phyloP scores from a whole-genome alignment of 2,888 invertebrate species.

The Callosobruchus maculatus region DNA sequence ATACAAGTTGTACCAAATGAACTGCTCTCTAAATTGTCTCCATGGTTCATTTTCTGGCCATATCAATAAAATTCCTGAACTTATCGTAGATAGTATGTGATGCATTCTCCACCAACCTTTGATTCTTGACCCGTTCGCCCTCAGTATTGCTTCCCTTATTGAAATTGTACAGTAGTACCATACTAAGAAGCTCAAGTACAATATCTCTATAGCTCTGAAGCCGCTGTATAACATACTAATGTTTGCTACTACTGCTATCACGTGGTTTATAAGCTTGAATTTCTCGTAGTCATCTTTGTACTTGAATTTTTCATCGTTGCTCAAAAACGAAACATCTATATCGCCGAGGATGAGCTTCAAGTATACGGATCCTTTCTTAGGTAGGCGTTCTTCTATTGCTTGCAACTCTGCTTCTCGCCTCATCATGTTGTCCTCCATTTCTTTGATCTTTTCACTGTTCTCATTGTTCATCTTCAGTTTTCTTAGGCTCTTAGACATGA shows the following conservation, averaged over 20 bases:
- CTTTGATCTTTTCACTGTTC: constrained; percentile 7
- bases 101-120: constrained; percentile 98
- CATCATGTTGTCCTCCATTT: constrained; percentile 55
- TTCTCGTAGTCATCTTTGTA: constrained; percentile 98
- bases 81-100: constrained; percentile 93
- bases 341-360: constrained; percentile 88
- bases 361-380: constrained; percentile 85
- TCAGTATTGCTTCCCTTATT: constrained; percentile 95
- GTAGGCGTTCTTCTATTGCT: constrained; percentile 87
- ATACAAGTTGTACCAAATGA: constrained; percentile 91
- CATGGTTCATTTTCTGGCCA: constrained; percentile 95
- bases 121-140: constrained; percentile 94
- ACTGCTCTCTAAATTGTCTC: constrained; percentile 81
- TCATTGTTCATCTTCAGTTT: constrained; percentile 3
- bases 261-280: constrained; percentile 90
- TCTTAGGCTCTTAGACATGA: constrained; percentile 51
- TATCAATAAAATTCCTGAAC: constrained; percentile 88
- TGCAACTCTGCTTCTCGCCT: constrained; percentile 78
- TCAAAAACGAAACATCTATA: constrained; percentile 92
- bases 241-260: constrained; percentile 80
- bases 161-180: constrained; percentile 99
- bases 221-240: constrained; percentile 59
- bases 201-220: constrained; percentile 74
- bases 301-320: constrained; percentile 83
- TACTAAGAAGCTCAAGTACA: constrained; percentile 88